Base-by-base conservation (phyloP, 2,113 vertebrate genomes). In the Stegastes partitus region DNA sequence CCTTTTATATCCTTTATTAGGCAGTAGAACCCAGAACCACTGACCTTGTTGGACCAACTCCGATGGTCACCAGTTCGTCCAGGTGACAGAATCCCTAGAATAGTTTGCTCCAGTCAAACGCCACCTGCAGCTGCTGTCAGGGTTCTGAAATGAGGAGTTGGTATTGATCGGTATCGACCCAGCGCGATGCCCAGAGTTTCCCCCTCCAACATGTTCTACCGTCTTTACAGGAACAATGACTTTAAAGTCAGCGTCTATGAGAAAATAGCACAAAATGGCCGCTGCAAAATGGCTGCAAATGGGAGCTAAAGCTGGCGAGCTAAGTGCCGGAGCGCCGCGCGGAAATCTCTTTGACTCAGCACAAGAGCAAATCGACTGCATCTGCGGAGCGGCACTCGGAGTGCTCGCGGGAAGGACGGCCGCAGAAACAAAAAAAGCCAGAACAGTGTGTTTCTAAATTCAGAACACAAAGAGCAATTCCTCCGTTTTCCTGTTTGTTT, bases 401-500 rank as follows among this genome's bases (percentile, higher is more conserved):
- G 89, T 86, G 82, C 84, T 82, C 76, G 18, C 51, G 23, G 69
- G 71, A 85, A 75, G 54, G 68, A 77, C 58, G 37, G 31, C 25
- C 62, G 42, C 23, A 8, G 25, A 25, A 45, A 21, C 5, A 25
- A 84, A 62, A 82, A 57, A 64, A n/a, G 49, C 28, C 37, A 57
- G 73, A 88, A 92, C 82, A 66, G 81, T 85, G 82, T 26, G 86
- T 89, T 92, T 91, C 92, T 93, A 93, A 91, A 93, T 91, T 39
- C 84, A 92, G 92, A 92, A 90, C 92, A 93, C 92, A 93, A 93
- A 93, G 92, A 93, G 92, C 90, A 79, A 91, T 91, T 87, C 5
- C 85, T 90, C 72, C 47, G 87, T 92, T 90, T 89, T 72, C 87
- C 82, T 74, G 86, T 93, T 90, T 89, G 88, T 93, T 92, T 90